Evolutionary conservation across 1,140 invertebrate species (phyloP).

Genomic region (Aphelinus atriplicis): DNA sequence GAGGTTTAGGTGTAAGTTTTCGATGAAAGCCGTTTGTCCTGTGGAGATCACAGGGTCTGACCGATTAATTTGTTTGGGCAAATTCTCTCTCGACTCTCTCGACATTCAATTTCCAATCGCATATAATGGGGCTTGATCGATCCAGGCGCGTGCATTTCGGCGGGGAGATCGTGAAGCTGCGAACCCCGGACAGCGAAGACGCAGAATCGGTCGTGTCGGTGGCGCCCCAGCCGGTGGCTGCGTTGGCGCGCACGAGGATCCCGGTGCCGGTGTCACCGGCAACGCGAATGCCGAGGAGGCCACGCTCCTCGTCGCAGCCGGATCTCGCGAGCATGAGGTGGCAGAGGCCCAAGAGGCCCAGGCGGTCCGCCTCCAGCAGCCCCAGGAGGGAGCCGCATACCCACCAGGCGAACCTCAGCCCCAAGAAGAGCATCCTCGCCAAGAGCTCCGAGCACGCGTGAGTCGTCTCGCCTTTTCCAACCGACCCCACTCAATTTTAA

Average conservation of each 20-base stretch:
- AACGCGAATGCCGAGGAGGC: conserved; percentile 49
- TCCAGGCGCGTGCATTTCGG: conserved; percentile 78
- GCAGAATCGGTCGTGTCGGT: conserved; percentile 43
- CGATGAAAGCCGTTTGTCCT: too few relatives aligned
- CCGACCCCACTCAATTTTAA: too few relatives aligned
- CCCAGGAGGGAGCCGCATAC: conserved; percentile 58
- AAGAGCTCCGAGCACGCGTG: conserved; percentile 35
- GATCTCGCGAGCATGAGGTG: conserved; percentile 33
- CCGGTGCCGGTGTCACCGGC: conserved; percentile 61
- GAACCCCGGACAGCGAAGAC: conserved; percentile 82
- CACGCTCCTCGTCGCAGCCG: conserved; percentile 49
- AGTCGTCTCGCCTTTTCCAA: too few relatives aligned
- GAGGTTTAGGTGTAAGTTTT: too few relatives aligned
- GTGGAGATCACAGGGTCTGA: too few relatives aligned
- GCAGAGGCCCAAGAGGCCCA: not conserved
- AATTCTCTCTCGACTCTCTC: too few relatives aligned
- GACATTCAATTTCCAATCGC: too few relatives aligned
- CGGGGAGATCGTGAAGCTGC: conserved; percentile 82
- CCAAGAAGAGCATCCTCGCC: conserved; percentile 59
- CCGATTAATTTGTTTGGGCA: too few relatives aligned
- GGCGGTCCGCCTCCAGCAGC: conserved; percentile 55
- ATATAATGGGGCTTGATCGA: too few relatives aligned
- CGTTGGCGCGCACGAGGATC: conserved; percentile 51
- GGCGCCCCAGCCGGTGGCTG: not conserved
- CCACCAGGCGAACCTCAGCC: conserved; percentile 58